Evolutionary conservation across 1,140 invertebrate species (phyloP).

Genomic region (Atta colombica): DNA sequence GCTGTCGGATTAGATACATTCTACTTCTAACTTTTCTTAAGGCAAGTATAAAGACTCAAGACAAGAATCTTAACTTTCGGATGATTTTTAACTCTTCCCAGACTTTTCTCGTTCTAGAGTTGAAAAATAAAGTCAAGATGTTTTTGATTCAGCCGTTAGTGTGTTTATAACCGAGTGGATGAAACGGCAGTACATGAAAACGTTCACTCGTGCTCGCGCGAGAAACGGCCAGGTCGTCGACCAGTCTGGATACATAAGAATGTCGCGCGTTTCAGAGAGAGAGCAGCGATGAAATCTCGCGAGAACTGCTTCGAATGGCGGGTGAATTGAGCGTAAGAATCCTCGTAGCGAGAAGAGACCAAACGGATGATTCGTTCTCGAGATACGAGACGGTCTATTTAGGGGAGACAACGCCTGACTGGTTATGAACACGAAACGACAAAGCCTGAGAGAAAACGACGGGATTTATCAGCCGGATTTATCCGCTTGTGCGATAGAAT

Average conservation of each 20-base stretch:
- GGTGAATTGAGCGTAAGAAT: constrained; percentile 56
- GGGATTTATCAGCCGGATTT: constrained; percentile 27
- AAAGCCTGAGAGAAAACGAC: background rate
- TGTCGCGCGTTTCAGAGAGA: background rate
- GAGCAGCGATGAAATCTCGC: constrained; percentile 57
- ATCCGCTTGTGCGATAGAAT: background rate
- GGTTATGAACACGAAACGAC: constrained; percentile 38
- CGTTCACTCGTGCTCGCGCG: background rate
- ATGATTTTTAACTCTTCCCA: constrained; percentile 41
- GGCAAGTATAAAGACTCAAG: constrained; percentile 22
- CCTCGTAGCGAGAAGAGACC: background rate
- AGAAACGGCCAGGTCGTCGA: background rate
- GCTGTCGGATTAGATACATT: constrained; percentile 40
- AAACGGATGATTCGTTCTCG: constrained; percentile 18
- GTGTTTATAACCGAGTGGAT: constrained; percentile 27
- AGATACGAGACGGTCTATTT: constrained; percentile 60
- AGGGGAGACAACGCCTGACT: constrained; percentile 27
- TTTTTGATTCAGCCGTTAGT: constrained; percentile 11
- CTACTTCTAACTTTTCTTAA: constrained; percentile 44
- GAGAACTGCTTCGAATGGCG: constrained; percentile 17
- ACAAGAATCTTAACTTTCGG: constrained; percentile 33
- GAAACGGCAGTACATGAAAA: constrained; percentile 15
- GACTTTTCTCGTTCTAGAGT: constrained; percentile 4
- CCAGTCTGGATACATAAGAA: constrained; percentile 48
- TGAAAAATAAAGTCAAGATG: constrained; percentile 26